These are phyloP conservation scores for Protomyctophum bolini DNA, from an alignment of 2,113 vertebrate species.

Conservation along the genomic window DNA sequence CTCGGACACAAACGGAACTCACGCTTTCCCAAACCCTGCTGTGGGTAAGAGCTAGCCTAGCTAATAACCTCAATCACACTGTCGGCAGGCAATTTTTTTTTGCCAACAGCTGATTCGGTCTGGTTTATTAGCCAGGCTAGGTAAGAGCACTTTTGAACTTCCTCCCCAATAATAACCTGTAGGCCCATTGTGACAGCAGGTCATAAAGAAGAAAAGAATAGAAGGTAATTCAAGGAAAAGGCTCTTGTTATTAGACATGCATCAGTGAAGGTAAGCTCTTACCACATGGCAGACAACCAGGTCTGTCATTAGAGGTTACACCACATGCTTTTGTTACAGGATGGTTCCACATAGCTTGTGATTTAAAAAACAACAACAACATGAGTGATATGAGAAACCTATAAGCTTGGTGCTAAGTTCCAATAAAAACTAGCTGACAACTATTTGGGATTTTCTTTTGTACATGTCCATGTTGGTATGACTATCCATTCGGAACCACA, in stretches of 20 bases:
- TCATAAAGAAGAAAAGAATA: constrained; percentile 45
- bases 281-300: constrained; percentile 29
- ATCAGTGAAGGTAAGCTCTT: constrained; percentile 25
- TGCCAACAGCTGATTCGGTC: no score
- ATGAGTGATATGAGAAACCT: background rate
- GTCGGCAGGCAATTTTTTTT: no score
- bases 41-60: background rate
- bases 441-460: no score
- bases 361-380: constrained; percentile 32
- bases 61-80: constrained; percentile 1
- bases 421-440: no score
- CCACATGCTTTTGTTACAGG: constrained; percentile 25
- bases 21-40: no score
- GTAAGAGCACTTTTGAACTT: constrained; percentile 15
- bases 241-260: constrained; percentile 29
- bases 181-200: constrained; percentile 24
- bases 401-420: no score
- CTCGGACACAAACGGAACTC: no score
- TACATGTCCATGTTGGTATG: no score
- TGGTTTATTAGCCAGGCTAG: no score
- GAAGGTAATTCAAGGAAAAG: constrained; percentile 35
- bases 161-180: constrained; percentile 27
- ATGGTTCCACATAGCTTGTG: constrained; percentile 33
- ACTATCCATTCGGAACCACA: no score
- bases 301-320: constrained; percentile 46